Conservation (phyloP, 2,888 invertebrate species). For the Camponotus fellah region DNA sequence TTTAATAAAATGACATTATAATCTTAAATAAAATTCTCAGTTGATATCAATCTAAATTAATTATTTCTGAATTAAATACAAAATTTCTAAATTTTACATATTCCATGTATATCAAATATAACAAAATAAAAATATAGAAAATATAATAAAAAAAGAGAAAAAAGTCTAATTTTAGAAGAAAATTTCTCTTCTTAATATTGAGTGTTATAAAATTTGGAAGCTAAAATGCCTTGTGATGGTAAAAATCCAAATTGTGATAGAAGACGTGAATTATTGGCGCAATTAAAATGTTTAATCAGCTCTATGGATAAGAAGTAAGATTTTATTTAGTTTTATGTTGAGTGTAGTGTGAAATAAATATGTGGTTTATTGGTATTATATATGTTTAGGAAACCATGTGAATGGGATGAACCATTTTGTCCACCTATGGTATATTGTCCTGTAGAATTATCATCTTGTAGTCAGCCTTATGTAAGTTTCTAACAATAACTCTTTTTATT, state of each 20-base stretch:
- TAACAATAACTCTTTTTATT: conserved; percentile 4
- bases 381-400: conserved; percentile 81
- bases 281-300: conserved; percentile 82
- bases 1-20: conserved; percentile 36
- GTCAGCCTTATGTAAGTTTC: conserved; percentile 73
- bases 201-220: not conserved
- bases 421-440: conserved; percentile 76
- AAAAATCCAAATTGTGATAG: conserved; percentile 82
- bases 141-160: conserved; percentile 21
- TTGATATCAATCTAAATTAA: not conserved
- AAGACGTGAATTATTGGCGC: conserved; percentile 79
- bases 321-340: not conserved
- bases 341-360: not conserved
- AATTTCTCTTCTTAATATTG: not conserved
- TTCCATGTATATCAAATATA: not conserved
- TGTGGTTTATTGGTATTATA: conserved; percentile 3
- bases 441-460: conserved; percentile 52
- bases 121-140: conserved; percentile 37
- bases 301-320: conserved; percentile 83
- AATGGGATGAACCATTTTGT: conserved; percentile 82
- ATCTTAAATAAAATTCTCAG: not conserved
- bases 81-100: conserved; percentile 27
- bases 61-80: conserved; percentile 1
- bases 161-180: not conserved
- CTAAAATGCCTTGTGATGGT: conserved; percentile 83